Conservation (phyloP, 2,797 vertebrate species). For the Arremon brunneinucha region DNA sequence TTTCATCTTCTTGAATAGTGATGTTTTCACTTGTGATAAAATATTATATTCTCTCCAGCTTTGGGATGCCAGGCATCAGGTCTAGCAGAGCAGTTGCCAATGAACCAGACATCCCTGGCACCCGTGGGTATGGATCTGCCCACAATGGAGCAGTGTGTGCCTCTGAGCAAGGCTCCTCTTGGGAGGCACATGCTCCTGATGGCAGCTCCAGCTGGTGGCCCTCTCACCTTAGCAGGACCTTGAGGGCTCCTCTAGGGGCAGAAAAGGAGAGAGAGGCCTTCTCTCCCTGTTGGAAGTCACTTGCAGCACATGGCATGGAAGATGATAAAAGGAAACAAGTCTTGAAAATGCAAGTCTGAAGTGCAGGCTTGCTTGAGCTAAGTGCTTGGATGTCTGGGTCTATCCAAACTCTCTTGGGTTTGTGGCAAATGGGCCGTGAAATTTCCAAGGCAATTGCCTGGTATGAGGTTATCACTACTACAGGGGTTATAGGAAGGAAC, state of each 20-base stretch:
- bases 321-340: neutral
- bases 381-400: neutral
- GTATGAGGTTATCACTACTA: neutral
- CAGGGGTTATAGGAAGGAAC: neutral
- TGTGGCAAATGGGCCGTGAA: neutral
- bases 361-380: neutral
- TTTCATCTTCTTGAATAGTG: neutral
- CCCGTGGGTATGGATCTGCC: rapidly evolving
- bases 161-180: neutral
- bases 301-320: neutral
- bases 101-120: neutral
- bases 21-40: neutral
- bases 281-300: neutral
- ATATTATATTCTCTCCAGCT: neutral
- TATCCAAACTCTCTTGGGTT: neutral
- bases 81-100: neutral
- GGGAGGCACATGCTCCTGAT: rapidly evolving
- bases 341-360: neutral
- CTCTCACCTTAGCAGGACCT: neutral
- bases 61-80: neutral
- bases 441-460: neutral
- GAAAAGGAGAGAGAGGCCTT: neutral
- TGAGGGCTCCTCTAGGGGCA: neutral
- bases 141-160: rapidly evolving
- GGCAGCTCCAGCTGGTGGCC: neutral